Percentiles rank a stretch among this genome's conserved stretches.
phyloP scores from a whole-genome alignment of 2,113 vertebrate species.

The Apodemus sylvaticus region DNA sequence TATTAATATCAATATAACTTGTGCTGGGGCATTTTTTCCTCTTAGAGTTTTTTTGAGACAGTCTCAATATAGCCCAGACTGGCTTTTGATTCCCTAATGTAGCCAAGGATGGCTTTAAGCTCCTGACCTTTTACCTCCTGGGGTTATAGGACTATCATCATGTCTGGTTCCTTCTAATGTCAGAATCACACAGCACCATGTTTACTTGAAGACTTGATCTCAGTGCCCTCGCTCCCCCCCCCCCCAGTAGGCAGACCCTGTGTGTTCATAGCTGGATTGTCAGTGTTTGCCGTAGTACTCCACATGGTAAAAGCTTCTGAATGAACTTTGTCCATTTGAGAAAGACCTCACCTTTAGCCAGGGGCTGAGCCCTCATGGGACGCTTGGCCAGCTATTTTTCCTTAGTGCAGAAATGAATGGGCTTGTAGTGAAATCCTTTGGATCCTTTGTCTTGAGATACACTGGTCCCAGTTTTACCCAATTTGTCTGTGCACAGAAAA shows the following conservation, averaged over 20 bases:
- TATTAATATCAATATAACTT: not conserved
- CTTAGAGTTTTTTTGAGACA: not conserved
- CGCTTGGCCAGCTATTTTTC: not conserved
- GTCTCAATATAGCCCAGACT: not conserved
- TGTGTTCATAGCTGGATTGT: not conserved
- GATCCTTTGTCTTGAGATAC: conserved; percentile 8
- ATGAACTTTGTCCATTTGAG: not conserved
- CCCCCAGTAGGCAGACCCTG: not conserved
- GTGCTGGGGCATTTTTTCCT: not conserved
- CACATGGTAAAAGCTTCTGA: not conserved
- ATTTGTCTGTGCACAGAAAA: conserved; percentile 22
- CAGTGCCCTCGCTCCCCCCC: not conserved
- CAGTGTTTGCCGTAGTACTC: not conserved
- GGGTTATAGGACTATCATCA: not conserved
- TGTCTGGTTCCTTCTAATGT: not conserved
- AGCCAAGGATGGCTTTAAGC: not conserved
- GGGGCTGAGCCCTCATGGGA: not conserved
- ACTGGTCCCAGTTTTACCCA: not conserved
- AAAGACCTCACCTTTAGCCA: not conserved
- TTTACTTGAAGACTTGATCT: not conserved
- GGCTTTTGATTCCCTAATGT: not conserved
- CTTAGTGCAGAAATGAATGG: not conserved
- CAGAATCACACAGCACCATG: not conserved
- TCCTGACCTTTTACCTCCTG: not conserved
- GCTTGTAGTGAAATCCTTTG: not conserved